Evolutionary conservation across 2,888 invertebrate genomes (phyloP), one percentile per base, ranked within the genome.

Genomic region (Pasiphila rectangulata): DNA sequence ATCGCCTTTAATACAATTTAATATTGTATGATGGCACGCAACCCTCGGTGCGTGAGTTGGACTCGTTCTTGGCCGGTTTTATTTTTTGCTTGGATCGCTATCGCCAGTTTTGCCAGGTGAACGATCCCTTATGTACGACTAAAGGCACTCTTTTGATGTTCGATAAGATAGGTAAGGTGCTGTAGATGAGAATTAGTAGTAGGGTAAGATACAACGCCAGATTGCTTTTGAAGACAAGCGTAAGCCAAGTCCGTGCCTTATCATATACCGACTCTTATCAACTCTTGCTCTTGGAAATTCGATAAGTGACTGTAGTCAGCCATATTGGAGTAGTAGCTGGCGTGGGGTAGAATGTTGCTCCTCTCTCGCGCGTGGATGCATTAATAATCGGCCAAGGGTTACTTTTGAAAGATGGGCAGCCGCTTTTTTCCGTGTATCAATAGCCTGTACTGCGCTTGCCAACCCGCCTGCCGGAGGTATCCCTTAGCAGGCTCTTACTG

Each of bases 221-320:
- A 42, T 45, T 39, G 39, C 32, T 23, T 29, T 36, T 45, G 37
- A 44, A 45, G 40, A 25, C 29, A 21, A 16, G 36, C 32, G 34
- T 32, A 37, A 42, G 46, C 37, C 38, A 40, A 52, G 38, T 30
- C 24, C 57, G 57, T 57, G 57, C 44, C 44, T 38, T 54, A 57
- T 57, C 57, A 21, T 20, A 32, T 25, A 15, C 30, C 29, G 24
- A 30, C 32, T 4, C 51, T 52, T 46, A 50, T 46, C 50, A n/a
- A 2, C 27, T 34, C 37, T 42, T 34, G 37, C 35, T 50, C 45
- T 37, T n/a, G 29, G 34, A 37, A 41, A 29, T 39, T 30, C 45
- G 35, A 39, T 46, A 41, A 54, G 40, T 36, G 44, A 44, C n/a
- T 35, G 13, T 32, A 27, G 12, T 27, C 13, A 19, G 27, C 20